Conservation (phyloP, 2,888 invertebrate genomes). For the Merodon equestris region DNA sequence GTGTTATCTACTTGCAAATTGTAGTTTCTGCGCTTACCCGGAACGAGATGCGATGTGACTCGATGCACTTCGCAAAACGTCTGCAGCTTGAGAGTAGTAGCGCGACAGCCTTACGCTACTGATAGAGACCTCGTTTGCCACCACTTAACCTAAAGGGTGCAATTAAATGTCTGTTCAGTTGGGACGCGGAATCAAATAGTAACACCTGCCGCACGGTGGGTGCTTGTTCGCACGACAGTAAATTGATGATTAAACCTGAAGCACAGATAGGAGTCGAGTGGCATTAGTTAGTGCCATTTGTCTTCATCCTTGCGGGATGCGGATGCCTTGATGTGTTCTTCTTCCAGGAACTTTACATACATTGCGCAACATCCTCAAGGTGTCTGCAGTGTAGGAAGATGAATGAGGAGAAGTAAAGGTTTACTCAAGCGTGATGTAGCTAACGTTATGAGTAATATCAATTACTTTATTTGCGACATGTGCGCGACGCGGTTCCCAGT, state of each 20-base stretch:
- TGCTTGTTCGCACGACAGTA: slow-evolving; percentile 2
- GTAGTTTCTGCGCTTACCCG: slow-evolving; percentile 3
- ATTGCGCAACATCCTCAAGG: no score
- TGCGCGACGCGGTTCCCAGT: no score
- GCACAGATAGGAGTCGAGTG: slow-evolving; percentile 4
- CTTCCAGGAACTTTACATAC: not conserved
- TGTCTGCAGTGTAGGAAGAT: not conserved
- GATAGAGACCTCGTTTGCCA: not conserved
- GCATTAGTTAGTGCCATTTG: slow-evolving; percentile 6
- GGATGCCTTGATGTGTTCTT: slow-evolving; percentile 20
- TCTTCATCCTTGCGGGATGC: not conserved
- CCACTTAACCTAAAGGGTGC: slow-evolving; percentile 25
- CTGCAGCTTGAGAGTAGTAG: no score
- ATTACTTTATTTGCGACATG: no score
- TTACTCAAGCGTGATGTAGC: not conserved
- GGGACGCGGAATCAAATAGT: slow-evolving; percentile 28
- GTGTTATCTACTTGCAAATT: slow-evolving; percentile 27
- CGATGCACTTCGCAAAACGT: not conserved
- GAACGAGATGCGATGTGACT: not conserved
- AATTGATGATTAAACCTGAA: slow-evolving; percentile 40
- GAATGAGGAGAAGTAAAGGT: not conserved
- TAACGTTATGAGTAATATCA: no score
- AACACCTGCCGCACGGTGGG: slow-evolving; percentile 21
- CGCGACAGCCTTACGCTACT: no score
- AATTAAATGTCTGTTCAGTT: slow-evolving; percentile 23